phyloP scores from a whole-genome alignment of 2,888 invertebrate genomes.

The Acheta domesticus region DNA sequence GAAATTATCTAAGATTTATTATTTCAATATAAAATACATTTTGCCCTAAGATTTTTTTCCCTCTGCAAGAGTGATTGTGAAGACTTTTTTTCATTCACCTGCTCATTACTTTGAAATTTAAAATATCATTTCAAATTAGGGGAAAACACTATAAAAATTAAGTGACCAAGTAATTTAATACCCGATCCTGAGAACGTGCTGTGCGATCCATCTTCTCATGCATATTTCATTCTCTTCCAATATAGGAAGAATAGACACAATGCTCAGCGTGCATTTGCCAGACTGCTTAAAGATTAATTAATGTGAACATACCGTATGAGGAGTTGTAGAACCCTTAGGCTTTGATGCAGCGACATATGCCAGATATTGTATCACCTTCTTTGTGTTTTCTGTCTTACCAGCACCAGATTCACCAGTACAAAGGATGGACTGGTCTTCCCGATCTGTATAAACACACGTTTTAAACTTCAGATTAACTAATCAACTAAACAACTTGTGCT shows the following conservation, averaged over 20 bases:
- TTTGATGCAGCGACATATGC: constrained; percentile 99
- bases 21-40: too few relatives aligned
- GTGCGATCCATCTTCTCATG: neutral
- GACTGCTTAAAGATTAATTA: neutral
- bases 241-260: neutral
- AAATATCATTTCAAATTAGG: too few relatives aligned
- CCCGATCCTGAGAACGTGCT: neutral
- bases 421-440: constrained; percentile 98
- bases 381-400: constrained; percentile 99
- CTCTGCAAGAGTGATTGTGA: too few relatives aligned
- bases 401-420: constrained; percentile 99
- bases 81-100: too few relatives aligned
- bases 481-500: neutral
- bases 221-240: neutral
- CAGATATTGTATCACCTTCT: constrained; percentile 99
- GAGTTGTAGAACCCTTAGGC: constrained; percentile 65
- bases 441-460: constrained; percentile 63
- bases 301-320: constrained; percentile 45
- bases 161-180: neutral
- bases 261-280: neutral
- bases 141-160: too few relatives aligned
- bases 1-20: too few relatives aligned
- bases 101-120: too few relatives aligned
- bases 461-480: too few relatives aligned
- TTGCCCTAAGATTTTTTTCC: too few relatives aligned